Conservation (phyloP, 1,140 invertebrate species). For the Tetramorium alpestre region DNA sequence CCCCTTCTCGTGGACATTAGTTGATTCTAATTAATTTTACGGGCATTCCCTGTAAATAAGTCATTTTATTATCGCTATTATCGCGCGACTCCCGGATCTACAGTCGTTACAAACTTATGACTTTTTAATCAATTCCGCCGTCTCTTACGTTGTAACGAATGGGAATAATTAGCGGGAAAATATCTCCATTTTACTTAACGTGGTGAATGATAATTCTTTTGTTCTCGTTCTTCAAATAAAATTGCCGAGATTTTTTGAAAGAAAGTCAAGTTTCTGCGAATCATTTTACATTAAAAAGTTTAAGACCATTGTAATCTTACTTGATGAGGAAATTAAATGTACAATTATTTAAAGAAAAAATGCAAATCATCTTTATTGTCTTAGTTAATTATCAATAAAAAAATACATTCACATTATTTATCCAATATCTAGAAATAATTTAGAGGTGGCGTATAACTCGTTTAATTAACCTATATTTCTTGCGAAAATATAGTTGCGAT, state of each 20-base stretch:
- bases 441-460: not conserved
- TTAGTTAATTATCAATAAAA: not conserved
- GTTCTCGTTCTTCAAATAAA: not conserved
- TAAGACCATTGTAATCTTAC: not conserved
- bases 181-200: constrained; percentile 2
- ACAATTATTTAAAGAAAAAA: not conserved
- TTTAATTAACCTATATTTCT: not conserved
- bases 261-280: not conserved
- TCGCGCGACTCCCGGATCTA: not conserved
- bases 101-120: not conserved
- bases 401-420: not conserved
- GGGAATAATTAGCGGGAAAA: not conserved
- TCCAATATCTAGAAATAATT: not conserved
- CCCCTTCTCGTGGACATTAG: not conserved
- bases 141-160: not conserved
- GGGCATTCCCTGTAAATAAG: not conserved
- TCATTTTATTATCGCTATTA: constrained; percentile 30
- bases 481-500: not conserved
- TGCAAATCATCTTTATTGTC: not conserved
- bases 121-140: constrained; percentile 3
- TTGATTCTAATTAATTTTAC: constrained; percentile 21
- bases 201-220: not conserved
- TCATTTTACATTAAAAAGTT: not conserved
- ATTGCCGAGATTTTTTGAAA: not conserved
- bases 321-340: not conserved